Conservation (phyloP, 1,140 invertebrate species). For the Pectinophora gossypiella region DNA sequence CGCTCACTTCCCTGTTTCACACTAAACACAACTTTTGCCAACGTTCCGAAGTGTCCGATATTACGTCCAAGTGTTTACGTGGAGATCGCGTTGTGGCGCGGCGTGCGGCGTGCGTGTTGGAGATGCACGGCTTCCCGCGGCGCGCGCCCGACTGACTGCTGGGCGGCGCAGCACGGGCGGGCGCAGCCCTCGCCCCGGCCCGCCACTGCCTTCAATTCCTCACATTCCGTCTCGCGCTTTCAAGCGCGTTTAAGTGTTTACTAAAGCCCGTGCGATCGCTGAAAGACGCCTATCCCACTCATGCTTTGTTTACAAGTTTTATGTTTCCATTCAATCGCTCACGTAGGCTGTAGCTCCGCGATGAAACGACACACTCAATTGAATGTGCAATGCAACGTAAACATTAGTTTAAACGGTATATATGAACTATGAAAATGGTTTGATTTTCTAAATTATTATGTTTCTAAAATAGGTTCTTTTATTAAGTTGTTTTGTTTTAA, state of each 20-base stretch:
- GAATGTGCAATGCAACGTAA: too few relatives aligned
- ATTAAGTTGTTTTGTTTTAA: too few relatives aligned
- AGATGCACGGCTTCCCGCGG: too few relatives aligned
- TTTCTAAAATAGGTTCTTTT: too few relatives aligned
- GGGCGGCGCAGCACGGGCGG: neutral
- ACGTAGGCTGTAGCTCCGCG: too few relatives aligned
- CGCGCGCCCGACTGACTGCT: neutral
- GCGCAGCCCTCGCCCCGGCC: neutral
- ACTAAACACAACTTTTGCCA: neutral
- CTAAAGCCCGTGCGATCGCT: neutral
- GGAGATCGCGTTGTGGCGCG: neutral
- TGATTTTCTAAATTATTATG: too few relatives aligned
- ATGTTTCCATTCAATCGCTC: too few relatives aligned
- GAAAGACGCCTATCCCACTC: neutral
- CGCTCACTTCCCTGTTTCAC: neutral
- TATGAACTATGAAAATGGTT: too few relatives aligned
- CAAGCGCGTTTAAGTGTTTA: conserved; percentile 1
- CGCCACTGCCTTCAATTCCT: conserved; percentile 3
- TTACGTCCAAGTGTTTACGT: neutral
- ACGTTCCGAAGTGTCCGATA: neutral
- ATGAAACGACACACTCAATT: too few relatives aligned
- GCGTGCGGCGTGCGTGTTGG: neutral
- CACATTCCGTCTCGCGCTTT: neutral
- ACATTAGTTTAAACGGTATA: too few relatives aligned
- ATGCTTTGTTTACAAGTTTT: neutral